Conservation (phyloP, 2,888 invertebrate genomes). For the Reticulitermes lucifugus region DNA sequence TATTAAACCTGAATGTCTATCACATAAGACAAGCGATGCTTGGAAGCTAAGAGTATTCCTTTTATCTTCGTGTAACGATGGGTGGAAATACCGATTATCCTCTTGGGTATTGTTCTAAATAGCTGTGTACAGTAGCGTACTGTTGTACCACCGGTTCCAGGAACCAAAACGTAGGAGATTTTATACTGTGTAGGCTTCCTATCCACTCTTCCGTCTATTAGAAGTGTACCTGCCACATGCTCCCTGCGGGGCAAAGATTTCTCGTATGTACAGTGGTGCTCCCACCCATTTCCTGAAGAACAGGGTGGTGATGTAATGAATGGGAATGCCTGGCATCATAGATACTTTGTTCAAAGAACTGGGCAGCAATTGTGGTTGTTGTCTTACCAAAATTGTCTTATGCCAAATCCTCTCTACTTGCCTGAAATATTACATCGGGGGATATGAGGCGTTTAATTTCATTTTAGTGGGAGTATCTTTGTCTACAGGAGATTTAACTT, state of each 20-base stretch:
- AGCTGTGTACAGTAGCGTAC: not conserved
- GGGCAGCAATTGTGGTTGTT: no score
- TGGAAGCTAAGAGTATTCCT: not conserved
- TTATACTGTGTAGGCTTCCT: not conserved
- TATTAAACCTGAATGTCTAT: no score
- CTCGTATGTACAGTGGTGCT: not conserved
- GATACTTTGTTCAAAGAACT: no score
- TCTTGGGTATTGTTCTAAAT: conserved; percentile 10
- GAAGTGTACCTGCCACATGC: not conserved
- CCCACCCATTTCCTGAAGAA: not conserved
- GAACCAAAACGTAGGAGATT: conserved; percentile 16
- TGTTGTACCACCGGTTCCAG: not conserved
- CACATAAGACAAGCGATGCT: no score
- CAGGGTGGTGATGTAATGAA: no score
- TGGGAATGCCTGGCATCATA: no score
- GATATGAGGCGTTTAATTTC: no score
- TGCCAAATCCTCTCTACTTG: no score
- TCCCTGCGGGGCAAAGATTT: not conserved
- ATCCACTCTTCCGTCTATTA: not conserved
- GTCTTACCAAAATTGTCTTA: no score
- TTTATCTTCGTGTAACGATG: not conserved
- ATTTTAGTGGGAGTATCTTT: no score
- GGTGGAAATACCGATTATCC: conserved; percentile 17
- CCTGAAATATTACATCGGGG: no score
- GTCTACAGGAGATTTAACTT: no score